These are phyloP conservation scores for Indicator indicator DNA, from an alignment of 2,113 vertebrate genomes.

Conservation along the genomic window DNA sequence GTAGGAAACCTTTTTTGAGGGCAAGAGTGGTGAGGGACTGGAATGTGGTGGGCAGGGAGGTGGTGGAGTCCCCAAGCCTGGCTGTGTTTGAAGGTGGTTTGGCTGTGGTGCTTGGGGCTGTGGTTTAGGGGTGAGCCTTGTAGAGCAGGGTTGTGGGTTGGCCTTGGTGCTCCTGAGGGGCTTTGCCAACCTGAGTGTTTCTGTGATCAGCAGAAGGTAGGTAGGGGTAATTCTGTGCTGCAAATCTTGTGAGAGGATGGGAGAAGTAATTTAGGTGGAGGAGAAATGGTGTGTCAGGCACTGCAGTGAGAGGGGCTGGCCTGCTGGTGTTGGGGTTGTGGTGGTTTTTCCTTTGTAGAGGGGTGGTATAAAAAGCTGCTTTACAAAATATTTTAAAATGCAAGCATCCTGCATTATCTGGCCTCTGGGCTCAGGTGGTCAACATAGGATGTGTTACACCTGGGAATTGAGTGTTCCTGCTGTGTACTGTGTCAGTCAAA, in stretches of 20 bases:
- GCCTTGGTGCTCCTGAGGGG: too few species aligned
- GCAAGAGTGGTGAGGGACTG: too few species aligned
- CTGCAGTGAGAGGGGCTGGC: neutral
- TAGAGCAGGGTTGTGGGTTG: too few species aligned
- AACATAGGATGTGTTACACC: accelerated
- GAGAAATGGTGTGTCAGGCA: neutral
- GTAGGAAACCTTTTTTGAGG: too few species aligned
- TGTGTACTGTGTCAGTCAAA: neutral
- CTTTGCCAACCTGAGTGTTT: too few species aligned
- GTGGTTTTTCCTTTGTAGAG: neutral
- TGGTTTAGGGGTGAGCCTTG: too few species aligned
- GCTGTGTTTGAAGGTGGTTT: too few species aligned
- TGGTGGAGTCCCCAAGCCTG: too few species aligned
- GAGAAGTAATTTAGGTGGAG: neutral
- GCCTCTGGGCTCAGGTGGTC: neutral
- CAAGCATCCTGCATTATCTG: neutral
- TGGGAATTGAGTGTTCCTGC: neutral
- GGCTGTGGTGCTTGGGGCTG: too few species aligned
- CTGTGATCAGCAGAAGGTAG: neutral
- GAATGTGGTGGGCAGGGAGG: too few species aligned
- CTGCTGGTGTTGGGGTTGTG: neutral
- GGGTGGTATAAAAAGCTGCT: neutral
- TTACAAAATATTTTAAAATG: neutral
- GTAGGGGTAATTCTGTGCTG: neutral
- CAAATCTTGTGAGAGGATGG: neutral